phyloP scores from a whole-genome alignment of 30 jellyfish, hydroid and myxozoan genomes.

The Aurelia sp. region DNA sequence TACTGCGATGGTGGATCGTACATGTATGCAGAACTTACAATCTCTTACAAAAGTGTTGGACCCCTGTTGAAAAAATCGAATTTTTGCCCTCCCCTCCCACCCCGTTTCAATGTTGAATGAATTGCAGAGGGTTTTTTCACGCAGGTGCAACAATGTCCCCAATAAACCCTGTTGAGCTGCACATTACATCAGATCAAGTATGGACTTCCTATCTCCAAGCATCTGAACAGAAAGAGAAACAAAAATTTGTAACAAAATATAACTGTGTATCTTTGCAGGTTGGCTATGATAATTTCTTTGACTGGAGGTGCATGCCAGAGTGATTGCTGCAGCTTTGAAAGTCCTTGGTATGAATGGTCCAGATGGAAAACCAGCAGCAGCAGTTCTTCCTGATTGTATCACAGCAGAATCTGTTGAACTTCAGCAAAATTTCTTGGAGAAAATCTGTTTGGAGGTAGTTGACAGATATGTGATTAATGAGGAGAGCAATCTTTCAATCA shows the following conservation, averaged over 20 bases:
- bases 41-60: too few relatives aligned
- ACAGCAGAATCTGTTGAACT: background rate
- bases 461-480: slow-evolving; percentile 2
- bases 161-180: too few relatives aligned
- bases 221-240: too few relatives aligned
- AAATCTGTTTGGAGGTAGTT: background rate
- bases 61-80: too few relatives aligned
- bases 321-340: slow-evolving; percentile 29
- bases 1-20: too few relatives aligned
- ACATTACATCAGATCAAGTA: too few relatives aligned
- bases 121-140: too few relatives aligned
- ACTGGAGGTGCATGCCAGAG: slow-evolving; percentile 16
- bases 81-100: too few relatives aligned
- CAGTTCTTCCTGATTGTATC: slow-evolving; percentile 1
- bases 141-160: too few relatives aligned
- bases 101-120: too few relatives aligned
- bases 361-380: slow-evolving; percentile 17
- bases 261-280: background rate
- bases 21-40: too few relatives aligned
- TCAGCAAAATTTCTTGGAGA: background rate
- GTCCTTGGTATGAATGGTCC: background rate
- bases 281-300: slow-evolving; percentile 22
- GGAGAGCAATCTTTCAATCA: background rate
- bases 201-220: too few relatives aligned
- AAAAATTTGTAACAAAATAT: background rate